These are phyloP conservation scores for Stomorhina lunata DNA, from an alignment of 2,888 invertebrate genomes.

Conservation along the genomic window DNA sequence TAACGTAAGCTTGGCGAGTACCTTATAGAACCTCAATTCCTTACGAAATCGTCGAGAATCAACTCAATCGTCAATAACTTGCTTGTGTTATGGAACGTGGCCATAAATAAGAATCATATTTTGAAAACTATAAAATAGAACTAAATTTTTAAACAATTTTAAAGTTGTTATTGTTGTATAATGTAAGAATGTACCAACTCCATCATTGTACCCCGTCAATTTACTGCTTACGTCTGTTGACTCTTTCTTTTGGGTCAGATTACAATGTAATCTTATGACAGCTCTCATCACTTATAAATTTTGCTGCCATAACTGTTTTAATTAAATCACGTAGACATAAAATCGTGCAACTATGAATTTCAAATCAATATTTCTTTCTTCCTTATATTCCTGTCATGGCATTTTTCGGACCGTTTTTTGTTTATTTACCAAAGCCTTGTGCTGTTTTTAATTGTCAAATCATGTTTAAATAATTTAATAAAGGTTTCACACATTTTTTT, in stretches of 20 bases:
- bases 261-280: not conserved
- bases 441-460: constrained; percentile 24
- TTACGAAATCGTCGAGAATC: too few species aligned
- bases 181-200: too few species aligned
- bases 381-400: not conserved
- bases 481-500: constrained; percentile 25
- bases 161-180: not conserved
- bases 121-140: too few species aligned
- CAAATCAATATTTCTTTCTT: not conserved
- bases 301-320: not conserved
- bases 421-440: not conserved
- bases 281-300: constrained; percentile 8
- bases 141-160: not conserved
- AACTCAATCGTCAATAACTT: too few species aligned
- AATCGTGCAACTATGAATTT: not conserved
- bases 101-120: too few species aligned
- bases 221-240: not conserved
- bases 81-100: too few species aligned
- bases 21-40: too few species aligned
- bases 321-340: constrained; percentile 20
- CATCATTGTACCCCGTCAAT: not conserved
- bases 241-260: not conserved
- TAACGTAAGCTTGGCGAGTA: too few species aligned
- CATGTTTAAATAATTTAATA: constrained; percentile 27
- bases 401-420: too few species aligned